A percentile compares a stretch with the other conserved stretches of the same genome.
Conservation (phyloP, 2,888 invertebrate species). For the Cacoxenus indagator region DNA sequence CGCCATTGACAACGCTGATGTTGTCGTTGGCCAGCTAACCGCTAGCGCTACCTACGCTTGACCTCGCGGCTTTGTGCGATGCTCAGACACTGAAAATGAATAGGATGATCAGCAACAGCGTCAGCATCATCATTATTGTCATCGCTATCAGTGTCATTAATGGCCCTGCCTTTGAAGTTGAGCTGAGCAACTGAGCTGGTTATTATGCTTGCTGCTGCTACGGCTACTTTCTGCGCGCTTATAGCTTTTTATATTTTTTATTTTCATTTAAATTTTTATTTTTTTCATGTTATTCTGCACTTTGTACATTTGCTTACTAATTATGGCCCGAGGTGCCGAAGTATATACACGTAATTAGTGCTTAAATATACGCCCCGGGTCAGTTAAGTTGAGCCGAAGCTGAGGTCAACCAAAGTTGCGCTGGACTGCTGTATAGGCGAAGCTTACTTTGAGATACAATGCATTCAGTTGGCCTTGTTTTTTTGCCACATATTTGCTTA, state of each 20-base stretch:
- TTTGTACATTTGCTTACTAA: constrained; percentile 61
- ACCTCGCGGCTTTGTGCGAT: not conserved
- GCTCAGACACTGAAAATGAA: not conserved
- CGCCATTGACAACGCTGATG: not conserved
- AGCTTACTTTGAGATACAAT: not conserved
- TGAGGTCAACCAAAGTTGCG: not conserved
- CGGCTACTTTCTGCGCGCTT: not conserved
- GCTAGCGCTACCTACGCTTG: not conserved
- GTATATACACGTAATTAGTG: constrained; percentile 54
- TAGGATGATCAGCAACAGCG: not conserved
- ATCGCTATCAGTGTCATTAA: not conserved
- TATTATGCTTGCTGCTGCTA: constrained; percentile 20
- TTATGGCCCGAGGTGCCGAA: constrained; percentile 58
- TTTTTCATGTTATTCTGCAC: not conserved
- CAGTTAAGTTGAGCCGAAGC: constrained; percentile 27
- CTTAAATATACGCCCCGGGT: constrained; percentile 60
- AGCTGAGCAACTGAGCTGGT: not conserved
- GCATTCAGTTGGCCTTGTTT: not conserved
- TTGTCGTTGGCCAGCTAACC: not conserved
- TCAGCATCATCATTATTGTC: not conserved
- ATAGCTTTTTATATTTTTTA: not conserved
- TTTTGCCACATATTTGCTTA: not conserved
- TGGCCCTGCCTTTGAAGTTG: not conserved
- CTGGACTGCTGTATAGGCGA: not conserved
- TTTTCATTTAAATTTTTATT: constrained; percentile 8